Conservation (phyloP, 2,888 invertebrate genomes). For the Sphaerolaimus hirsutus region DNA sequence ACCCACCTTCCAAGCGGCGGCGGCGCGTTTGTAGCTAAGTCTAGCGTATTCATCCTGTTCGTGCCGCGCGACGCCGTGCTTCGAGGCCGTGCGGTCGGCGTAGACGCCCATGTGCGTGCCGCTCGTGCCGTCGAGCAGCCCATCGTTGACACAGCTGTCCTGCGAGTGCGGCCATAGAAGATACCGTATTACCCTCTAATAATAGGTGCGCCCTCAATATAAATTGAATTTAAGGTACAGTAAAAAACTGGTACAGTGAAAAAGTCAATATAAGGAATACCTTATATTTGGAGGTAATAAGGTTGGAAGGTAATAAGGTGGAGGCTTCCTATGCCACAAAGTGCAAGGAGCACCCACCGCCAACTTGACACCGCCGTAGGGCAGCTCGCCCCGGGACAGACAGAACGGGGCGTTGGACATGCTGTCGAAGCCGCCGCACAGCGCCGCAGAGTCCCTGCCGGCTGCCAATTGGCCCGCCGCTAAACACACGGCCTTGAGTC, state of each 20-base stretch:
- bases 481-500: slow-evolving; percentile 85
- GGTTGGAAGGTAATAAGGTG: no score
- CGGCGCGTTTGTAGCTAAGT: slow-evolving; percentile 63
- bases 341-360: slow-evolving; percentile 19
- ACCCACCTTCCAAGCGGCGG: slow-evolving; percentile 44
- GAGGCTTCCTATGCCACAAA: no score
- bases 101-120: slow-evolving; percentile 96
- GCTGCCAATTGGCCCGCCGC: slow-evolving; percentile 36
- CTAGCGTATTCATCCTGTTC: slow-evolving; percentile 86
- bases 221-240: no score
- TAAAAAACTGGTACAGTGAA: no score
- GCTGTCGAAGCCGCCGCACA: slow-evolving; percentile 98
- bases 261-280: no score
- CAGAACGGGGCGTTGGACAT: slow-evolving; percentile 98
- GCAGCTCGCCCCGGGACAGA: slow-evolving; percentile 57
- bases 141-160: slow-evolving; percentile 89
- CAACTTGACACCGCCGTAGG: slow-evolving; percentile 62
- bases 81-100: slow-evolving; percentile 80
- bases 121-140: slow-evolving; percentile 83
- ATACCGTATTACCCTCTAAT: no score
- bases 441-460: slow-evolving; percentile 35
- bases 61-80: slow-evolving; percentile 51
- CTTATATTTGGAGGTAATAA: no score
- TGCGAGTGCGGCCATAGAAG: no score
- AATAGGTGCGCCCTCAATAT: no score